Percentiles rank a stretch among this genome's conserved stretches.
These are phyloP conservation scores for Seriola rivoliana DNA, from an alignment of 2,113 vertebrate species.

Conservation along the genomic window DNA sequence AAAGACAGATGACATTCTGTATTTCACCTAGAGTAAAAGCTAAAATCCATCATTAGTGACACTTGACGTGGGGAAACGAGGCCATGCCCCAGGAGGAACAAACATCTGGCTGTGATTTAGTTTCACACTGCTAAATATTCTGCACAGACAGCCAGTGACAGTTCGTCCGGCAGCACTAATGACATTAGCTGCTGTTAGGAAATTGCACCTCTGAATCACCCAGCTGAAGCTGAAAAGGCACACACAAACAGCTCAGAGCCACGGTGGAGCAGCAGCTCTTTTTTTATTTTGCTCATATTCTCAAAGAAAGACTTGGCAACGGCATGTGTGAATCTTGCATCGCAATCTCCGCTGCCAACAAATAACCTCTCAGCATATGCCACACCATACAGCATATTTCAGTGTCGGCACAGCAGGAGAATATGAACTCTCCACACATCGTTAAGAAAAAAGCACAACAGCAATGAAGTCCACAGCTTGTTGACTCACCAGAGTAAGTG, in stretches of 20 bases:
- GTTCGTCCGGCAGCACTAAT: slow-evolving; percentile 21
- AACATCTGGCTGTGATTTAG: neutral
- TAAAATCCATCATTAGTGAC: neutral
- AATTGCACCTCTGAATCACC: slow-evolving; percentile 52
- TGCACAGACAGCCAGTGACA: slow-evolving; percentile 7
- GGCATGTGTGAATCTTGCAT: slow-evolving; percentile 41
- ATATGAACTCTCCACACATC: slow-evolving; percentile 4
- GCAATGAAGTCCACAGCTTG: slow-evolving; percentile 8
- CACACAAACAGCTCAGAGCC: slow-evolving; percentile 37
- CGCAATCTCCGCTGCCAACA: slow-evolving; percentile 29
- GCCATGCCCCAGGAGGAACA: neutral
- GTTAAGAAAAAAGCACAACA: too few species aligned
- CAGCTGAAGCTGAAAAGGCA: slow-evolving; percentile 17
- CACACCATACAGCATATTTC: slow-evolving; percentile 21
- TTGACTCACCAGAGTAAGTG: slow-evolving; percentile 61
- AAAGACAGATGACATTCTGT: neutral
- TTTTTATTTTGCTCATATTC: slow-evolving; percentile 26
- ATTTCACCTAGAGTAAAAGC: neutral
- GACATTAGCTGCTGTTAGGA: slow-evolving; percentile 37
- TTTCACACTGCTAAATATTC: neutral
- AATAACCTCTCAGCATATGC: slow-evolving; percentile 55
- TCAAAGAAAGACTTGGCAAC: slow-evolving; percentile 59
- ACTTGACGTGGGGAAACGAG: neutral
- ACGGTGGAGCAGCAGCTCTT: neutral
- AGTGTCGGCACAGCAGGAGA: slow-evolving; percentile 5